A percentile compares a stretch with the other conserved stretches of the same genome.
Conservation (phyloP, 2,113 vertebrate genomes). For the Cynocephalus volans region DNA sequence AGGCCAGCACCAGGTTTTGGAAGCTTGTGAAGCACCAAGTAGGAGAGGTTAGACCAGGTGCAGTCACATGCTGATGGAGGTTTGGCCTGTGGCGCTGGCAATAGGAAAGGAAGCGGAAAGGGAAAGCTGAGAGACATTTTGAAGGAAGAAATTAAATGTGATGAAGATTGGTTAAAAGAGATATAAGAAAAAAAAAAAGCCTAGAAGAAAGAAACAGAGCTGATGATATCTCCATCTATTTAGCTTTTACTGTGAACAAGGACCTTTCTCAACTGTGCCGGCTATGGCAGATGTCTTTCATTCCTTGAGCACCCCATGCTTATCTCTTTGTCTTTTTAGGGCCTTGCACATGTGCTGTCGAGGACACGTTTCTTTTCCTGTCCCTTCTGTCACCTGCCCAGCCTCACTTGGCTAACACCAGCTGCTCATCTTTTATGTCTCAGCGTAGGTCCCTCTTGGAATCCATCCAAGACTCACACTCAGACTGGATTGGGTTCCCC, state of each 20-base stretch:
- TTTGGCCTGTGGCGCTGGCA: background rate
- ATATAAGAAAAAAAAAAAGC: background rate
- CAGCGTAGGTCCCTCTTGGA: background rate
- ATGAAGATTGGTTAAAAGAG: background rate
- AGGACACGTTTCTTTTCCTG: background rate
- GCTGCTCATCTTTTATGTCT: background rate
- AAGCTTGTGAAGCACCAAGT: background rate
- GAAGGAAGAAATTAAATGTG: background rate
- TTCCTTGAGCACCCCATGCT: background rate
- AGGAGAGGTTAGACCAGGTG: background rate
- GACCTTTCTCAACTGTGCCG: background rate
- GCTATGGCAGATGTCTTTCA: background rate
- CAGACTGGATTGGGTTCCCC: background rate
- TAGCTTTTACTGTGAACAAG: background rate
- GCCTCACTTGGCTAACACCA: background rate
- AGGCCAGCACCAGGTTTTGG: background rate
- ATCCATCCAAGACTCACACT: background rate
- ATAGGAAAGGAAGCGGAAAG: background rate
- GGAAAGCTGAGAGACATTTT: background rate
- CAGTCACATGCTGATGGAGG: background rate
- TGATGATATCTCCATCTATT: background rate
- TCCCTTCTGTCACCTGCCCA: background rate
- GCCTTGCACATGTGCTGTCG: background rate
- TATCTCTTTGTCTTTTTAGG: background rate
- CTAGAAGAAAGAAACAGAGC: constrained; percentile 23